Evolutionary conservation across 2,888 invertebrate genomes (phyloP).

Genomic region (Adela reaumurella): DNA sequence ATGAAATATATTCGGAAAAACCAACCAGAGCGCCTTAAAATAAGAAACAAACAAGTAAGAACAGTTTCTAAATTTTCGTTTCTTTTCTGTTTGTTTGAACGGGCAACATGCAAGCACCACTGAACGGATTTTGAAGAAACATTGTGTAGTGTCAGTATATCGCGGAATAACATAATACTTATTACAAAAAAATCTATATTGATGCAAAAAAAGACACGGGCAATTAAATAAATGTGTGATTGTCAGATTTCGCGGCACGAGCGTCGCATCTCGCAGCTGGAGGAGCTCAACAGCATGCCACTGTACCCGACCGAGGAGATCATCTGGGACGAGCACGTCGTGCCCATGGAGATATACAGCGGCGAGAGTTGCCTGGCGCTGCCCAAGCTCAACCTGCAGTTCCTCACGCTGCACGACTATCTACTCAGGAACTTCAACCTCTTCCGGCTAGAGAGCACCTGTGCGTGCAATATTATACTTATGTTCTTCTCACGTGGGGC

Average conservation of each 20-base stretch:
- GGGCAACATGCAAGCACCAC: too few relatives aligned
- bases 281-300: slow-evolving; percentile 96
- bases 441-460: slow-evolving; percentile 96
- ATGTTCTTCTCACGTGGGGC: too few relatives aligned
- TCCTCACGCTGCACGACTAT: slow-evolving; percentile 97
- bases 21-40: too few relatives aligned
- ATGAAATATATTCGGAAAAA: too few relatives aligned
- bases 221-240: too few relatives aligned
- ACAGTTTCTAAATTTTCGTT: too few relatives aligned
- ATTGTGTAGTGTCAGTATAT: slow-evolving; percentile 13
- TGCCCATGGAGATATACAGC: slow-evolving; percentile 95
- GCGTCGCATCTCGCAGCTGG: slow-evolving; percentile 84
- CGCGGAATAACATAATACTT: too few relatives aligned
- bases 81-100: slow-evolving; percentile 15
- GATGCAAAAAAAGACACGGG: too few relatives aligned
- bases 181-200: too few relatives aligned
- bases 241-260: slow-evolving; percentile 80
- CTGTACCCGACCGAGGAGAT: slow-evolving; percentile 97
- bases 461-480: slow-evolving; percentile 60
- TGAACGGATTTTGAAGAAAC: too few relatives aligned
- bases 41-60: too few relatives aligned
- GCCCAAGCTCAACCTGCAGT: slow-evolving; percentile 97
- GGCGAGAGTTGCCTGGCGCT: slow-evolving; percentile 94
- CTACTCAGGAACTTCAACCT: slow-evolving; percentile 94
- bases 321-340: slow-evolving; percentile 99